phyloP scores from a whole-genome alignment of 1,140 invertebrate species.

The Myzus persicae region DNA sequence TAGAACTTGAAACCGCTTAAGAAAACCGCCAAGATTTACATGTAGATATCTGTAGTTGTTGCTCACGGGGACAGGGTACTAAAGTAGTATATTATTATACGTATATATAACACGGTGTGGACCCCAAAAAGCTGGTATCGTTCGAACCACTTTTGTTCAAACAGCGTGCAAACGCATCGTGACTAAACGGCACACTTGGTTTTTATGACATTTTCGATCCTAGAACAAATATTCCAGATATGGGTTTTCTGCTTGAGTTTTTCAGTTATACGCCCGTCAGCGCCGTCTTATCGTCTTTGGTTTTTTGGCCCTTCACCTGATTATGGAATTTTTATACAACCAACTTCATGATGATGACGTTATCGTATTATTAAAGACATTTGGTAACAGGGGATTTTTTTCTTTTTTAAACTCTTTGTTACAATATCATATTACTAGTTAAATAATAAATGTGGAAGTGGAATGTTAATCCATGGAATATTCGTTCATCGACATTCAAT shows the following conservation, averaged over 20 bases:
- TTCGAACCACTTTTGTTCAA: constrained; percentile 36
- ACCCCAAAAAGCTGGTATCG: background rate
- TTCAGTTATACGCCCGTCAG: background rate
- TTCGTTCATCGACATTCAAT: background rate
- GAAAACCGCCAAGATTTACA: constrained; percentile 42
- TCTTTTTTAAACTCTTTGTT: background rate
- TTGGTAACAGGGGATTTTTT: background rate
- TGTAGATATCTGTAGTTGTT: background rate
- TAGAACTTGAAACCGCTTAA: constrained; percentile 26
- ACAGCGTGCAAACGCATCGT: background rate
- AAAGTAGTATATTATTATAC: background rate
- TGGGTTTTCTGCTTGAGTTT: background rate
- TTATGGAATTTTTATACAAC: constrained; percentile 15
- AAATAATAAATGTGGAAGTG: background rate
- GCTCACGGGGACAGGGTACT: background rate
- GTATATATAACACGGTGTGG: background rate
- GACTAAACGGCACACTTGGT: constrained; percentile 45
- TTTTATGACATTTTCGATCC: constrained; percentile 28
- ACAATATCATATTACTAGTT: background rate
- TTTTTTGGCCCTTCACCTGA: background rate
- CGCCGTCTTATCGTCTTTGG: background rate
- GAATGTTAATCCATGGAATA: background rate
- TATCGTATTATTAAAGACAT: background rate
- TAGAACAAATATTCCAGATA: constrained; percentile 7
- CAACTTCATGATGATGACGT: background rate